These are phyloP conservation scores for Centruroides vittatus DNA, from an alignment of 1,140 invertebrate genomes.

Conservation along the genomic window DNA sequence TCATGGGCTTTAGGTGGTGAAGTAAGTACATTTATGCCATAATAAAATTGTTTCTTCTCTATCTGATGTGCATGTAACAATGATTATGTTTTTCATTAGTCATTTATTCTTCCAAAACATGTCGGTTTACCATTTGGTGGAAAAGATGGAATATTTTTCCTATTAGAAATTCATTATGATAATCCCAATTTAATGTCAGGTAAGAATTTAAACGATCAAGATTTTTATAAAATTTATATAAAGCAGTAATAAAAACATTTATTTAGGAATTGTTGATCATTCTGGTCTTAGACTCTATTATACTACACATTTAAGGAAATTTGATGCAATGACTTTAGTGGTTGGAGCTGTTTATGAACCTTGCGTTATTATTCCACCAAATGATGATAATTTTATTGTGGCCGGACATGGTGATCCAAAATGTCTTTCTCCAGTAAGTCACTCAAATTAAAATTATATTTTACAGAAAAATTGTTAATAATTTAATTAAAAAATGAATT, in stretches of 20 bases:
- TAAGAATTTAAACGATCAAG: neutral
- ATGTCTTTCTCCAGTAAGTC: slow-evolving; percentile 55
- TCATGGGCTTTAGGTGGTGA: slow-evolving; percentile 67
- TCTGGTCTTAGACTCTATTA: slow-evolving; percentile 67
- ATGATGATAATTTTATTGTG: slow-evolving; percentile 51
- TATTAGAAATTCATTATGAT: slow-evolving; percentile 73
- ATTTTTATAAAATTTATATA: no score
- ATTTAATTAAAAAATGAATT: no score
- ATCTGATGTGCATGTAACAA: no score
- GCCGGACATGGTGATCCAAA: slow-evolving; percentile 62
- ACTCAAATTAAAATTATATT: no score
- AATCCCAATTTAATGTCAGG: slow-evolving; percentile 37
- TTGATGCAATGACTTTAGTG: slow-evolving; percentile 65
- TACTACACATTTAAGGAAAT: slow-evolving; percentile 47
- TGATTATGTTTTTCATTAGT: slow-evolving; percentile 29
- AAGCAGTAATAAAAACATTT: neutral
- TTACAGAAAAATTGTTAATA: no score
- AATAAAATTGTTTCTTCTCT: neutral
- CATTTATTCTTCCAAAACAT: slow-evolving; percentile 63
- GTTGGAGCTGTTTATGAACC: slow-evolving; percentile 65
- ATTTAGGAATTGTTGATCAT: slow-evolving; percentile 46
- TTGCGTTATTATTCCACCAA: slow-evolving; percentile 62
- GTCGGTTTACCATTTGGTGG: slow-evolving; percentile 65
- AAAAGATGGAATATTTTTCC: slow-evolving; percentile 56
- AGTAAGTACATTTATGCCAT: slow-evolving; percentile 34